Evolutionary conservation across 2,888 invertebrate species (phyloP).

Genomic region (Creontiades dilutus): DNA sequence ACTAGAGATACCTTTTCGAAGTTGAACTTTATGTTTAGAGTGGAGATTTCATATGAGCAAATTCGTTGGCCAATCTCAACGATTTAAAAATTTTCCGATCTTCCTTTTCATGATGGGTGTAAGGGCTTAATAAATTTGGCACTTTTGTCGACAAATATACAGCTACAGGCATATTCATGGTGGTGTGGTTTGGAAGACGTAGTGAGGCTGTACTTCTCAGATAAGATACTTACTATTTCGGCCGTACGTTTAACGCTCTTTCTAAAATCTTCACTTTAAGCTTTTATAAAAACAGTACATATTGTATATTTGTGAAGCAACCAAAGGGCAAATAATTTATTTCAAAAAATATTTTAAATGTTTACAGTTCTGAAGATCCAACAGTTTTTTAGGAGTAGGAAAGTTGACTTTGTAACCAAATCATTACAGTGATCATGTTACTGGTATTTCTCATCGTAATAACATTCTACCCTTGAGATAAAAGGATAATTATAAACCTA

Average conservation of each 20-base stretch:
- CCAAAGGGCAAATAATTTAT: too few species aligned
- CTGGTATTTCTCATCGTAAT: too few species aligned
- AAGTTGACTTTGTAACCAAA: too few species aligned
- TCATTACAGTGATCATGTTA: too few species aligned
- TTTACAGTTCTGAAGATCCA: too few species aligned
- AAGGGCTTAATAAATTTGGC: slow-evolving; percentile 24
- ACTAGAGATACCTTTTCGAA: too few species aligned
- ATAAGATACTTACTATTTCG: neutral
- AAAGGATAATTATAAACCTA: too few species aligned
- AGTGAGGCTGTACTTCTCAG: neutral
- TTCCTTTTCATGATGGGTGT: neutral
- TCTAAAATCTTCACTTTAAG: neutral
- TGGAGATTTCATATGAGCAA: neutral
- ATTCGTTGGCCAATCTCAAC: neutral
- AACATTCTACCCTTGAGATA: too few species aligned
- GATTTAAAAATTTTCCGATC: neutral
- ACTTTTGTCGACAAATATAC: neutral
- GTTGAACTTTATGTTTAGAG: neutral
- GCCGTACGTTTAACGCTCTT: neutral
- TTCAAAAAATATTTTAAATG: too few species aligned
- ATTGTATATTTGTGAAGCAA: too few species aligned
- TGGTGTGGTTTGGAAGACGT: slow-evolving; percentile 8
- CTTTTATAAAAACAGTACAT: neutral
- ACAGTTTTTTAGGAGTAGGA: too few species aligned
- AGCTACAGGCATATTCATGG: slow-evolving; percentile 32